Evolutionary conservation across 2,888 invertebrate species (phyloP).

Genomic region (Pristionchus maxplancki): DNA sequence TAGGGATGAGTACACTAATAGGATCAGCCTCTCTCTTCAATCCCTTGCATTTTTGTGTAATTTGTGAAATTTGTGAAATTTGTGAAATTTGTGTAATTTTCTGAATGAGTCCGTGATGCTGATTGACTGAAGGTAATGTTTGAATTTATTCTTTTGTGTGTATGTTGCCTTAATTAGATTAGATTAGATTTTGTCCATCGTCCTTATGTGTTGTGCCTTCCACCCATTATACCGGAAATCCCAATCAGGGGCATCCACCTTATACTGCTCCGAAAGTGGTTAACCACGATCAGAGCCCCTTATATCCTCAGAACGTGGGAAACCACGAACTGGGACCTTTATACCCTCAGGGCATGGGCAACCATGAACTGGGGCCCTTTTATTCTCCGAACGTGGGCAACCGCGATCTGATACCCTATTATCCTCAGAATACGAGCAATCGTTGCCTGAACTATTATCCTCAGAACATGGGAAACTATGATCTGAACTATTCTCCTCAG

Average conservation of each 20-base stretch:
- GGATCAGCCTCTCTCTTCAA: not conserved
- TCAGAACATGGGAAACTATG: too few relatives aligned
- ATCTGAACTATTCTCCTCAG: too few relatives aligned
- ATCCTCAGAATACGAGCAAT: too few relatives aligned
- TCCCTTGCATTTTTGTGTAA: not conserved
- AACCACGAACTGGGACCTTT: not conserved
- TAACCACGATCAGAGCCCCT: not conserved
- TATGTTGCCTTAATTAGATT: too few relatives aligned
- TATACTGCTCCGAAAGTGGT: not conserved
- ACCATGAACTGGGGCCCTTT: not conserved
- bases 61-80: not conserved
- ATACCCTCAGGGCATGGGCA: not conserved
- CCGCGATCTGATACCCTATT: not conserved
- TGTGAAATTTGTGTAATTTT: not conserved
- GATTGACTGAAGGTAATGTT: not conserved
- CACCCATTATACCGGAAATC: not conserved
- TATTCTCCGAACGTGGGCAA: not conserved
- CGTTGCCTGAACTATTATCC: too few relatives aligned
- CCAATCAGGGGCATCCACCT: not conserved
- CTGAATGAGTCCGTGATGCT: not conserved
- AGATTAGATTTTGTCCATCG: not conserved
- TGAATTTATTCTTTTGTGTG: not conserved
- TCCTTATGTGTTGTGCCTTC: not conserved
- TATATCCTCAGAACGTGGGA: not conserved
- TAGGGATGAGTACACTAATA: not conserved